Evolutionary conservation across 2,888 invertebrate genomes (phyloP).

Genomic region (Lydus trimaculatus): DNA sequence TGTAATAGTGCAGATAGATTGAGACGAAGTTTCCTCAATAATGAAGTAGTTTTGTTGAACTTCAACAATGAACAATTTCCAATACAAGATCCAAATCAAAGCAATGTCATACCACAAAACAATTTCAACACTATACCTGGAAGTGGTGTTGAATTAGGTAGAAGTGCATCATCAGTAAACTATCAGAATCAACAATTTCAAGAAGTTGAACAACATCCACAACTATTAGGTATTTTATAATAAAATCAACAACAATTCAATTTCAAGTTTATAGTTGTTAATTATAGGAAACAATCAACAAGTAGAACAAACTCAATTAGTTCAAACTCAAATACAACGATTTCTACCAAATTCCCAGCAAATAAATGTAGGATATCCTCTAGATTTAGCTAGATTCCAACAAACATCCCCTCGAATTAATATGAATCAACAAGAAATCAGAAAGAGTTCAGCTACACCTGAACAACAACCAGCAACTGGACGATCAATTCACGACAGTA

Average conservation of each 20-base stretch:
- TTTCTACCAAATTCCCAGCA: neutral
- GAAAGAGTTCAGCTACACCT: neutral
- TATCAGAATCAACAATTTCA: constrained; percentile 7
- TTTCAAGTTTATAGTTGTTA: neutral
- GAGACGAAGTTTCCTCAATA: neutral
- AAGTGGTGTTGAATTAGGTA: neutral
- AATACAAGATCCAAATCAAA: neutral
- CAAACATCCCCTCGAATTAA: neutral
- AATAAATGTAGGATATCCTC: neutral
- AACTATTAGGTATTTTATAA: neutral
- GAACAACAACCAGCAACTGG: neutral
- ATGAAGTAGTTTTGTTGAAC: constrained; percentile 1
- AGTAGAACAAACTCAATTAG: neutral
- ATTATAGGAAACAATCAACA: neutral
- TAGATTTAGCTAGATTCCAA: neutral
- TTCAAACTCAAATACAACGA: neutral
- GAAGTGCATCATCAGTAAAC: neutral
- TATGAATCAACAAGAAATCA: neutral
- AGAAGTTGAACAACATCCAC: neutral
- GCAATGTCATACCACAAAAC: neutral
- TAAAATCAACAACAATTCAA: neutral
- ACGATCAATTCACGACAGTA: neutral
- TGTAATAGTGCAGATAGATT: neutral
- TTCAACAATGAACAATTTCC: constrained; percentile 1
- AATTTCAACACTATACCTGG: neutral